Percentiles rank a stretch among this genome's conserved stretches.
Evolutionary conservation across 2,888 invertebrate species (phyloP).

Genomic region (Cantharis nigra): DNA sequence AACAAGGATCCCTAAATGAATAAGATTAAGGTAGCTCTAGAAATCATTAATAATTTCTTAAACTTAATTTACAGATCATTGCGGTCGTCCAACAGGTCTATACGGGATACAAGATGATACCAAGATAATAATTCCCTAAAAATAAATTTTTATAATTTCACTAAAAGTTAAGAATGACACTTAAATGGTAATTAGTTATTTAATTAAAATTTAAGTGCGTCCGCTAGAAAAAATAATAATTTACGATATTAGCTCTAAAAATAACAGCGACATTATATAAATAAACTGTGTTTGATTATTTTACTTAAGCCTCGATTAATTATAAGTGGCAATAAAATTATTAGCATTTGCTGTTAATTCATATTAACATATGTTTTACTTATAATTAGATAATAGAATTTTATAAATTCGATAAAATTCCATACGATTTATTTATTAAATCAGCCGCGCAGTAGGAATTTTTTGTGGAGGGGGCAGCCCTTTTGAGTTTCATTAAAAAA

Average conservation of each 20-base stretch:
- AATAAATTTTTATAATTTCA: background rate
- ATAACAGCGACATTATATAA: background rate
- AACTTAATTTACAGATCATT: no score
- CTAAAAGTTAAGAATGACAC: background rate
- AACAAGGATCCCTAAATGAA: no score
- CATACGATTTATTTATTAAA: background rate
- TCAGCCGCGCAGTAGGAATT: background rate
- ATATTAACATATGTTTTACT: constrained; percentile 17
- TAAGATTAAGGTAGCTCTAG: no score
- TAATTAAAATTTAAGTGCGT: background rate
- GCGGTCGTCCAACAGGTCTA: no score
- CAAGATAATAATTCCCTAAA: background rate
- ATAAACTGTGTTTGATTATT: constrained; percentile 1
- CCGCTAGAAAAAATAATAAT: background rate
- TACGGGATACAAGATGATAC: no score
- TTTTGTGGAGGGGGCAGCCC: background rate
- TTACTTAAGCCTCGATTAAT: constrained; percentile 4
- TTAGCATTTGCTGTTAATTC: constrained; percentile 8
- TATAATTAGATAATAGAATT: constrained; percentile 14
- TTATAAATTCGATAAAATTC: constrained; percentile 10
- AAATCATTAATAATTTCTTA: no score
- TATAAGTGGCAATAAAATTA: constrained; percentile 8
- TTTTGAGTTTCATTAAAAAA: background rate
- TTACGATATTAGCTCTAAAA: background rate
- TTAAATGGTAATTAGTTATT: background rate